Percentiles rank a stretch among this genome's conserved stretches.
Conservation (phyloP, 1,140 invertebrate genomes). For the Sinonovacula constricta region DNA sequence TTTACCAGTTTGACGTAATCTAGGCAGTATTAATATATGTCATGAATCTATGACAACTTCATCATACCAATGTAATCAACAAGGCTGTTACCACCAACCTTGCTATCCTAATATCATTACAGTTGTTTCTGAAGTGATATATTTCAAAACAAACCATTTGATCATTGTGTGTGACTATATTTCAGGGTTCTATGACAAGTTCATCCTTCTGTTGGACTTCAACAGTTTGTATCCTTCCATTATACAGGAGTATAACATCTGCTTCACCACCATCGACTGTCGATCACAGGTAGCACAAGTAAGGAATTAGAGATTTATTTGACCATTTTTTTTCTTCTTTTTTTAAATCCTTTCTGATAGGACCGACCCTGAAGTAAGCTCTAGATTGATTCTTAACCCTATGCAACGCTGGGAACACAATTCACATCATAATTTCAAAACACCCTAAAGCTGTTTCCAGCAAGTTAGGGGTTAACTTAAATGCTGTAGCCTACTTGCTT, state of each 20-base stretch:
- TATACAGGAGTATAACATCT: conserved; percentile 99
- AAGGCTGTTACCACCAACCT: no score
- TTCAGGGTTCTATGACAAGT: conserved; percentile 94
- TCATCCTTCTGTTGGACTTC: conserved; percentile 98
- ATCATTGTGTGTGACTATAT: not conserved
- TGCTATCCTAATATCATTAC: no score
- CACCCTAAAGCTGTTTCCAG: not conserved
- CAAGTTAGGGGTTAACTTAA: not conserved
- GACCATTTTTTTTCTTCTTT: not conserved
- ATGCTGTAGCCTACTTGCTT: no score
- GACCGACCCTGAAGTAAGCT: not conserved
- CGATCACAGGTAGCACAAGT: conserved; percentile 25
- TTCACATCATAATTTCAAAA: not conserved
- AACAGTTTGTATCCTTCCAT: conserved; percentile 99
- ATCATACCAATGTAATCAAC: no score
- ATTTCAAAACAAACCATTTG: no score
- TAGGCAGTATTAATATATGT: no score
- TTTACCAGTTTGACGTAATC: no score
- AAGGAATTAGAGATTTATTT: conserved; percentile 1
- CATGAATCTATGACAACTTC: no score
- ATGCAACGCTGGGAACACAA: not conserved
- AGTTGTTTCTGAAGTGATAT: no score
- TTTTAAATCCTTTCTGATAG: not conserved
- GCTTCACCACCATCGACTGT: conserved; percentile 93
- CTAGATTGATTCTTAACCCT: not conserved